phyloP scores from a whole-genome alignment of 2,888 invertebrate genomes.

The Sabatieria punctata region DNA sequence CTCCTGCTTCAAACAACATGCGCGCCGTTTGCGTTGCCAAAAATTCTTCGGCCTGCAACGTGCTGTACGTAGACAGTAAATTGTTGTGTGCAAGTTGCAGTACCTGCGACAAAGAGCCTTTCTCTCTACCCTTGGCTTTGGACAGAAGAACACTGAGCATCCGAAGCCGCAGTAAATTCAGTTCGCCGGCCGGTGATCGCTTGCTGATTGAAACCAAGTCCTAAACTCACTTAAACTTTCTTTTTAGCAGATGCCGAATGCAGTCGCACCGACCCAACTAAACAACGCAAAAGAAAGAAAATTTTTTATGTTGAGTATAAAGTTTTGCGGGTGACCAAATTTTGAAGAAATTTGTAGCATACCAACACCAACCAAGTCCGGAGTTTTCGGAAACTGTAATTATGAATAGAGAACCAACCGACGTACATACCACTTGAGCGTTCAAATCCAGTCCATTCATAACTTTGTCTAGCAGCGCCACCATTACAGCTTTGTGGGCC shows the following conservation, averaged over 20 bases:
- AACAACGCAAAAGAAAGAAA: too few relatives aligned
- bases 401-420: too few relatives aligned
- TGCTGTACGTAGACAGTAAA: too few relatives aligned
- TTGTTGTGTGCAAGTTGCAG: not conserved
- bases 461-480: constrained; percentile 4
- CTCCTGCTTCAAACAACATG: constrained; percentile 49
- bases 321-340: too few relatives aligned
- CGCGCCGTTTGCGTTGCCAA: constrained; percentile 54
- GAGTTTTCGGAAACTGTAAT: too few relatives aligned
- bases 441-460: not conserved
- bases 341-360: too few relatives aligned
- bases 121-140: constrained; percentile 23
- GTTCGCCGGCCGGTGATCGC: constrained; percentile 58
- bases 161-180: constrained; percentile 69
- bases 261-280: too few relatives aligned
- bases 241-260: too few relatives aligned
- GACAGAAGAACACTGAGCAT: constrained; percentile 51
- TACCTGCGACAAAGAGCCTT: constrained; percentile 27
- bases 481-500: constrained; percentile 33
- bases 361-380: too few relatives aligned
- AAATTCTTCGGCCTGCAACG: constrained; percentile 29
- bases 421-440: too few relatives aligned
- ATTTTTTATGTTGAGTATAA: too few relatives aligned
- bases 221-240: too few relatives aligned
- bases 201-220: constrained; percentile 42